These are phyloP conservation scores for Litoditis marina DNA, from an alignment of 2,888 invertebrate genomes.

Conservation along the genomic window DNA sequence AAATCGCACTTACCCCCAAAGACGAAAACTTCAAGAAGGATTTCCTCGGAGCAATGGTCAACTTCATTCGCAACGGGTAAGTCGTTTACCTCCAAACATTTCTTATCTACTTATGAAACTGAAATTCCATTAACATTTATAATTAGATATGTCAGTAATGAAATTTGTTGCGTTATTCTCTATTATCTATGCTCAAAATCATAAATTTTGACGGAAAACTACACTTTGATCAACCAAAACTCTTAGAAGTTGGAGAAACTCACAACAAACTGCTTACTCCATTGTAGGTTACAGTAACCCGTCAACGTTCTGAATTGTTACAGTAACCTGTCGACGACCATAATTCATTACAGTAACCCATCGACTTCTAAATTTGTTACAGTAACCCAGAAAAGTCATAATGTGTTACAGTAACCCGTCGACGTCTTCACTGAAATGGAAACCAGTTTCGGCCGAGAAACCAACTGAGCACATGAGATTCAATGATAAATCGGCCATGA, in stretches of 20 bases:
- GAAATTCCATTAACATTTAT: background rate
- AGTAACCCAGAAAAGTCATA: background rate
- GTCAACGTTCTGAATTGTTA: background rate
- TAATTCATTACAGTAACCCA: background rate
- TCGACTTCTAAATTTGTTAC: too few relatives aligned
- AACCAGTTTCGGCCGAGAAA: constrained; percentile 21
- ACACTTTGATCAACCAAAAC: too few relatives aligned
- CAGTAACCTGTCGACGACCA: background rate
- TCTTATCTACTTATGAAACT: constrained; percentile 4
- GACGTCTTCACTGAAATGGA: constrained; percentile 19
- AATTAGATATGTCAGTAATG: background rate
- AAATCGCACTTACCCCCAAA: constrained; percentile 29
- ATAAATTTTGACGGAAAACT: too few relatives aligned
- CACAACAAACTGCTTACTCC: too few relatives aligned
- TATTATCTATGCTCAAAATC: too few relatives aligned
- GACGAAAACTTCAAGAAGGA: constrained; percentile 27
- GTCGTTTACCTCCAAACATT: background rate
- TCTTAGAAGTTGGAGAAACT: too few relatives aligned
- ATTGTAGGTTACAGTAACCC: background rate
- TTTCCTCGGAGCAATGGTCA: constrained; percentile 24
- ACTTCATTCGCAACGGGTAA: constrained; percentile 33
- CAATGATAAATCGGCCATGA: constrained; percentile 10
- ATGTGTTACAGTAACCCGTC: constrained; percentile 17
- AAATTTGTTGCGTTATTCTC: too few relatives aligned
- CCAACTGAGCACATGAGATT: constrained; percentile 20